These are phyloP conservation scores for Corbicula japonica DNA, from an alignment of 2,888 invertebrate species.

Conservation along the genomic window DNA sequence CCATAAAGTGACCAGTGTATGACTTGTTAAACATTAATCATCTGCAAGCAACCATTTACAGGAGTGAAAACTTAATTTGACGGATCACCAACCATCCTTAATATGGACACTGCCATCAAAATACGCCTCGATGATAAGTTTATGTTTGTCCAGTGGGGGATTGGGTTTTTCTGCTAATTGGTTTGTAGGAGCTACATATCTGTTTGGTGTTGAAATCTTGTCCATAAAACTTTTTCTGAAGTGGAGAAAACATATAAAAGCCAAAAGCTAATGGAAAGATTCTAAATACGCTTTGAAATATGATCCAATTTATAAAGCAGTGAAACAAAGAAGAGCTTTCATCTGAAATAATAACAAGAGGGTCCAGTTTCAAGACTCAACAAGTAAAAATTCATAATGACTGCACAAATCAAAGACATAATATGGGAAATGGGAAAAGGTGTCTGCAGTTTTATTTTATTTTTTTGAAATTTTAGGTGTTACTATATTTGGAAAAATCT, in stretches of 20 bases:
- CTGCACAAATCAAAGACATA: too few relatives aligned
- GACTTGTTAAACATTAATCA: slow-evolving; percentile 39
- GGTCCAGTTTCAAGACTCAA: too few relatives aligned
- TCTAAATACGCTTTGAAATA: neutral
- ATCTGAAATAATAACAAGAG: slow-evolving; percentile 2
- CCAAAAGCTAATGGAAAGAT: neutral
- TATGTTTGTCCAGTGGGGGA: slow-evolving; percentile 34
- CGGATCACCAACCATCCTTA: slow-evolving; percentile 21
- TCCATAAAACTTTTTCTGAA: slow-evolving; percentile 5
- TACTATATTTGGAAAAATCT: too few relatives aligned
- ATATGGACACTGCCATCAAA: slow-evolving; percentile 27
- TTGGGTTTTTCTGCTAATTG: slow-evolving; percentile 37
- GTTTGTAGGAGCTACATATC: slow-evolving; percentile 31
- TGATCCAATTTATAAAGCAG: neutral
- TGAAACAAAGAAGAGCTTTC: neutral
- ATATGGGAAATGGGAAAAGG: too few relatives aligned
- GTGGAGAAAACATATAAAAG: slow-evolving; percentile 13
- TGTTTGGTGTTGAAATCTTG: slow-evolving; percentile 20
- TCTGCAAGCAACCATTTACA: slow-evolving; percentile 10
- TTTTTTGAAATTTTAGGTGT: too few relatives aligned
- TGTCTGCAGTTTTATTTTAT: too few relatives aligned
- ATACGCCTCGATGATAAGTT: slow-evolving; percentile 21
- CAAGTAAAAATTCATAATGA: too few relatives aligned
- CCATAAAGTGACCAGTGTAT: slow-evolving; percentile 29
- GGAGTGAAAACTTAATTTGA: slow-evolving; percentile 36